phyloP scores from a whole-genome alignment of 1,140 invertebrate species.

The Zaprionus africanus region DNA sequence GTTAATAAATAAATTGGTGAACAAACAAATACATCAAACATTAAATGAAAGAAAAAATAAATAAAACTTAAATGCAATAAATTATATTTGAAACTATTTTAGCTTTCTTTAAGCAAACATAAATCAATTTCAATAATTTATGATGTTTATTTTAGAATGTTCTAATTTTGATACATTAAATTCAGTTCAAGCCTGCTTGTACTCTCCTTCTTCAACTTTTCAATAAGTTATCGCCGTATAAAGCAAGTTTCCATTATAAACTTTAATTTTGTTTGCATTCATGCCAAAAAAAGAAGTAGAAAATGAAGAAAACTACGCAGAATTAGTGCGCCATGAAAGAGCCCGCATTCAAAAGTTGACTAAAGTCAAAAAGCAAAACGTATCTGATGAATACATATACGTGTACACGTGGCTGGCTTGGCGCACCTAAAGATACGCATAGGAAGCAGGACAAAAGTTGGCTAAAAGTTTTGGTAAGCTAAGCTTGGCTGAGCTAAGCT shows the following conservation, averaged over 20 bases:
- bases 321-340: constrained; percentile 12
- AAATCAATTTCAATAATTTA: not conserved
- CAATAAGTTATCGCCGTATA: not conserved
- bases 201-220: not conserved
- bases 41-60: too few species aligned
- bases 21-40: too few species aligned
- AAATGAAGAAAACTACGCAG: constrained; percentile 6
- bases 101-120: not conserved
- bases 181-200: not conserved
- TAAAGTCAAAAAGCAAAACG: constrained; percentile 28
- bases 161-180: not conserved
- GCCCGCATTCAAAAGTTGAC: constrained; percentile 31
- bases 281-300: not conserved
- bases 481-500: constrained; percentile 7
- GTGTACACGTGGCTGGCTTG: not conserved
- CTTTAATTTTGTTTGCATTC: constrained; percentile 1
- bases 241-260: not conserved
- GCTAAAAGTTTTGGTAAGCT: constrained; percentile 11
- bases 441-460: not conserved
- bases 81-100: too few species aligned
- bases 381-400: constrained; percentile 17
- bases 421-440: not conserved
- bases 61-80: too few species aligned
- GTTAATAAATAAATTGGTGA: too few species aligned
- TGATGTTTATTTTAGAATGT: not conserved